Base-by-base conservation (phyloP, 2,113 vertebrate genomes). In the Pelobates fuscus region DNA sequence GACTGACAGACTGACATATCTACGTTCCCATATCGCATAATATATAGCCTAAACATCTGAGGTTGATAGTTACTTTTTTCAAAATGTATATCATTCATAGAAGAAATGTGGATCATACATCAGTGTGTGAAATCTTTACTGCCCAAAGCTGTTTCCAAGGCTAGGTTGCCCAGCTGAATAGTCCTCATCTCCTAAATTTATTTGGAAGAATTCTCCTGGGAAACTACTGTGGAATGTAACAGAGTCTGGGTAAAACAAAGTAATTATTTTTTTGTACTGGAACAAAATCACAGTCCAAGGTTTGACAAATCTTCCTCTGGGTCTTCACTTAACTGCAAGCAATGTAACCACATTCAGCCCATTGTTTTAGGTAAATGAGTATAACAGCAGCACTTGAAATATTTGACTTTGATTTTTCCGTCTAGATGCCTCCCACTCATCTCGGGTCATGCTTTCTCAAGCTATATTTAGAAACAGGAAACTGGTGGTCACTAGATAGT, bases 381-480 rank as follows among this genome's bases (percentile, higher is more conserved):
- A 43, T 26, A 66, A 58, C 71, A 74, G 62, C 26, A 66, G 63
- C 63, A 67, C 62, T 75, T 49, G 63, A 67, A 75, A 75, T 17
- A 75, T 75, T 67, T 67, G 72, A 67, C 72, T 74, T 74, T 67
- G 72, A 75, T 75, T 75, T 75, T 74, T 66, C 62, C 71, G 52
- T 74, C 71, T 75, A 41, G 24, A 37, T 80, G 46, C 81, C 52
- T 63, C 32, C 67, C 43, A n/a, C 55, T 14, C 62, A n/a, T 2
- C 54, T 41, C 72, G 82, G 77, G 77, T 61, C 41, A 57, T 66
- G 54, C 62, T 77, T 44, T 77, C 32, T 75, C 58, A 72, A 67
- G 58, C 29, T 81, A 67, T 70, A 30, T 79, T 70, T 78, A 77
- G 80, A 84, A 84, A 77, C 81, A 83, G 83, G 81, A 86, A 84